Percentiles rank a stretch among this genome's conserved stretches.
These are phyloP conservation scores for Mus pahari DNA, from an alignment of 2,113 vertebrate genomes.

Conservation along the genomic window DNA sequence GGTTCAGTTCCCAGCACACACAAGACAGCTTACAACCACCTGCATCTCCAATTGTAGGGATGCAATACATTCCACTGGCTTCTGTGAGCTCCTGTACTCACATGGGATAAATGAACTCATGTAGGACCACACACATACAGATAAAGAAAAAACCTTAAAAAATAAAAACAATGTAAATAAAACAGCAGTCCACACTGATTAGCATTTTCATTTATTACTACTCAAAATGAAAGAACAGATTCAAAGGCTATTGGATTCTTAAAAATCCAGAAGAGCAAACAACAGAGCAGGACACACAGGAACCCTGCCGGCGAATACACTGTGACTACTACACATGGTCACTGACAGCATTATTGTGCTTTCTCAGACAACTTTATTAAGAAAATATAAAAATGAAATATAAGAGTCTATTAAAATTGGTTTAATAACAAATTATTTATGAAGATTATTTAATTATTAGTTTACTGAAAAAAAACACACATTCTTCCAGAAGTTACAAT, in stretches of 20 bases:
- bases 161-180: background rate
- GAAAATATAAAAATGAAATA: slow-evolving; percentile 53
- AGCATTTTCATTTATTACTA: slow-evolving; percentile 66
- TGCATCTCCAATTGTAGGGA: background rate
- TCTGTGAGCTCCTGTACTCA: background rate
- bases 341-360: slow-evolving; percentile 38
- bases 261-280: background rate
- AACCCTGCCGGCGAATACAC: slow-evolving; percentile 11
- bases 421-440: slow-evolving; percentile 61
- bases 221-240: slow-evolving; percentile 38
- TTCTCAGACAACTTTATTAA: slow-evolving; percentile 46
- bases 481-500: slow-evolving; percentile 62
- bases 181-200: slow-evolving; percentile 9
- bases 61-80: background rate
- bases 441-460: slow-evolving; percentile 54
- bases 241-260: slow-evolving; percentile 46
- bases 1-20: background rate
- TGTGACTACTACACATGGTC: background rate
- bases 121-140: background rate
- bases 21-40: background rate
- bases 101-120: background rate
- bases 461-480: slow-evolving; percentile 54
- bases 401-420: slow-evolving; percentile 45
- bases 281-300: slow-evolving; percentile 9
- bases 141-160: background rate